phyloP scores from a whole-genome alignment of 2,888 invertebrate genomes.

The Synergus gifuensis region DNA sequence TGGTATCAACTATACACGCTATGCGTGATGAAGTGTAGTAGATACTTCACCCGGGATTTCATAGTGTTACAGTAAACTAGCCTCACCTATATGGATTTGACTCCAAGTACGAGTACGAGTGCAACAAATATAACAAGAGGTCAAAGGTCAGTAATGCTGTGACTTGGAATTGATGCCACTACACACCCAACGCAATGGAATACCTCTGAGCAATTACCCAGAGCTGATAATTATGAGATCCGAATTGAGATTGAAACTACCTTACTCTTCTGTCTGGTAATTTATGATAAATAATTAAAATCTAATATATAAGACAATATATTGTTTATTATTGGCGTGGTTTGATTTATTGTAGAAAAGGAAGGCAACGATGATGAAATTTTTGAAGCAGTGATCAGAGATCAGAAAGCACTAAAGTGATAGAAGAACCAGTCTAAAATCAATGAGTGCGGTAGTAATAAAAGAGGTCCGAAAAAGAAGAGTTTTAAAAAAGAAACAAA shows the following conservation, averaged over 20 bases:
- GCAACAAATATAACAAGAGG: conserved; percentile 53
- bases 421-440: conserved; percentile 29
- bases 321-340: not conserved
- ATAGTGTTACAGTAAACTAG: not conserved
- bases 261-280: conserved; percentile 16
- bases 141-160: conserved; percentile 44
- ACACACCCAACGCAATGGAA: conserved; percentile 60
- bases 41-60: not conserved
- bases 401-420: conserved; percentile 8
- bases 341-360: not conserved
- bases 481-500: conserved; percentile 15
- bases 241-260: conserved; percentile 58
- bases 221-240: conserved; percentile 68
- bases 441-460: conserved; percentile 13
- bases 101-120: conserved; percentile 44
- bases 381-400: not conserved
- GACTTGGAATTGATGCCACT: conserved; percentile 52
- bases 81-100: not conserved
- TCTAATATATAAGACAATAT: not conserved
- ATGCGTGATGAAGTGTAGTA: not conserved
- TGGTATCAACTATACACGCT: not conserved
- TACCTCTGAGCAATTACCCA: conserved; percentile 65
- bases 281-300: conserved; percentile 29
- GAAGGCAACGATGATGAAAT: not conserved
- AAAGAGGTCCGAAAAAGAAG: conserved; percentile 14